Evolutionary conservation across 2,888 invertebrate genomes (phyloP), one percentile per base, ranked within the genome.

Genomic region (Mythimna loreyi): DNA sequence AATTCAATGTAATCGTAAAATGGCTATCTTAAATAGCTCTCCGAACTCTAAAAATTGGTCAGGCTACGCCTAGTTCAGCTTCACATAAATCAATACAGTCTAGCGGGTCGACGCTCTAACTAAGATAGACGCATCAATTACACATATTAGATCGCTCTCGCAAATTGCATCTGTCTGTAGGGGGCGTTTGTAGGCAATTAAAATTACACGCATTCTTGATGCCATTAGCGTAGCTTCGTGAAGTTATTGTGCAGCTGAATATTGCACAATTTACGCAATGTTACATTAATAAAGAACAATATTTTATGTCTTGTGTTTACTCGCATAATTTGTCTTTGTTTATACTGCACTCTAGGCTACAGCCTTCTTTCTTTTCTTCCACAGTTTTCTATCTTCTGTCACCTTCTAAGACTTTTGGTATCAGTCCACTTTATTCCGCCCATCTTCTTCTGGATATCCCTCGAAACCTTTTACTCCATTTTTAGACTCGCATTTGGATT

Each of bases 81-180:
- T n/a, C 21, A 67, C 55, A 33, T 55, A 47, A 75, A 71, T 71
- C 75, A 75, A 75, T 75, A 75, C 60, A 19, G 40, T 49, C 21
- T 50, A 6, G 25, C 19, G 43, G 75, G 75, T 67, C 70, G 49
- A 55, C 55, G 75, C 43, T 33, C 70, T 56, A 45, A 53, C 28
- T 36, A 25, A 71, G 43, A 67, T 13, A 70, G 67, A 67, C 47
- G 36, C n/a, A 55, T 40, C 55, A 75, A 71, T 75, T 75, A 75
- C 40, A 55, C 28, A 61, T 52, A 72, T 58, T 43, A 69, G 25
- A 59, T 59, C 47, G 33, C 70, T 45, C 52, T 21, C 55, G 58
- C 47, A 36, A 55, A 76, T 53, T 47, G 30, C 30, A 69, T 6
- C 33, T 43, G 30, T 47, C 40, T 76, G 40, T 25, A 67, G 43